These are phyloP conservation scores for Hylaeus anthracinus DNA, from an alignment of 1,140 invertebrate genomes.

Conservation along the genomic window DNA sequence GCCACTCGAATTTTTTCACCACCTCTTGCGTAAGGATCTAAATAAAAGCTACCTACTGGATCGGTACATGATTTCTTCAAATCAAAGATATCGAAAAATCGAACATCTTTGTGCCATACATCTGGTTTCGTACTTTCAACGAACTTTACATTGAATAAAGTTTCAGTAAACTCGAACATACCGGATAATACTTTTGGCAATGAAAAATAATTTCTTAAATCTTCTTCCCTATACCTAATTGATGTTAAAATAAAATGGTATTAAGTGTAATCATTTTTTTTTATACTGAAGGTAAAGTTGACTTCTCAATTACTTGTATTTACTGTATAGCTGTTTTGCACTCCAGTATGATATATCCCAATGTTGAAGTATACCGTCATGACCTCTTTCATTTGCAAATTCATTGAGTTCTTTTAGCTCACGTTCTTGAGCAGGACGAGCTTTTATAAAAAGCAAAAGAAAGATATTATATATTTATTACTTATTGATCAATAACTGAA, in stretches of 20 bases:
- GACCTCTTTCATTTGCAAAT: conserved; percentile 89
- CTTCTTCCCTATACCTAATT: conserved; percentile 85
- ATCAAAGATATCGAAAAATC: conserved; percentile 91
- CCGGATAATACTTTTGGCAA: conserved; percentile 88
- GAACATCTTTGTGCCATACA: conserved; percentile 93
- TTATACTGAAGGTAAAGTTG: not conserved
- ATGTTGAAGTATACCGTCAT: conserved; percentile 85
- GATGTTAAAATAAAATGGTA: conserved; percentile 35
- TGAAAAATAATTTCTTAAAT: conserved; percentile 91
- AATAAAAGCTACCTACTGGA: conserved; percentile 90
- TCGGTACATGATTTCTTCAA: conserved; percentile 82
- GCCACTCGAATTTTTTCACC: conserved; percentile 83
- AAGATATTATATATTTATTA: conserved; percentile 21
- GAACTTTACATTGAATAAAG: conserved; percentile 92
- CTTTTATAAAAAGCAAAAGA: conserved; percentile 73
- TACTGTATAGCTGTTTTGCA: conserved; percentile 85
- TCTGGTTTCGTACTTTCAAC: conserved; percentile 84
- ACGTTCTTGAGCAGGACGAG: conserved; percentile 86
- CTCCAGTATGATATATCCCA: conserved; percentile 96
- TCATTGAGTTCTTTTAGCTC: conserved; percentile 88
- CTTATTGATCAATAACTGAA: not conserved
- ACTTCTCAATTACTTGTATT: conserved; percentile 82
- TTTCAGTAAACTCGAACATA: conserved; percentile 88
- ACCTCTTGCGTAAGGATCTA: conserved; percentile 89
- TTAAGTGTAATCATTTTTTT: conserved; percentile 23